Evolutionary conservation across 2,113 vertebrate species (phyloP).

Genomic region (Macrotus californicus): DNA sequence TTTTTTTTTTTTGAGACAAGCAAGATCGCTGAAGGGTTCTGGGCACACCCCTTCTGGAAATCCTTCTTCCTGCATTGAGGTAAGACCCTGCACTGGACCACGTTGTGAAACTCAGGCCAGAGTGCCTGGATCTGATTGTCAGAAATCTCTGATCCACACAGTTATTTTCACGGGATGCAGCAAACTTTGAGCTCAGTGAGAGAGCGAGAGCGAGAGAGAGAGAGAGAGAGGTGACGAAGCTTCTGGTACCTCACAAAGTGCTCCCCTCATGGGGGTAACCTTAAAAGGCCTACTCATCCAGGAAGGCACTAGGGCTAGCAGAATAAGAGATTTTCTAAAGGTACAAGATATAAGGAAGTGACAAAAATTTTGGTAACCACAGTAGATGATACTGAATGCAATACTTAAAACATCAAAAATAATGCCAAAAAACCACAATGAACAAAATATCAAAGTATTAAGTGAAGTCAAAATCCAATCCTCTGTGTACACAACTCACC

Average conservation of each 20-base stretch:
- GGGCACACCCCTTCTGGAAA: background rate
- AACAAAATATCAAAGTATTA: background rate
- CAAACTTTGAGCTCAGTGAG: background rate
- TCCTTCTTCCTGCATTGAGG: accelerated
- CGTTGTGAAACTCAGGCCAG: background rate
- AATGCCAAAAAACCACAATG: background rate
- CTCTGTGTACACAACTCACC: accelerated
- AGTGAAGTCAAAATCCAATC: background rate
- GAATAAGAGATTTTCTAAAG: background rate
- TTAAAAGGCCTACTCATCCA: background rate
- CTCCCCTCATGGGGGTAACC: background rate
- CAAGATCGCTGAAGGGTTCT: background rate
- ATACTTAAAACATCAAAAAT: background rate
- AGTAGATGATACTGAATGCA: background rate
- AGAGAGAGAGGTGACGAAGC: too few species aligned
- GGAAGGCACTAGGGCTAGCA: too few species aligned
- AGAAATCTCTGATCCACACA: too few species aligned
- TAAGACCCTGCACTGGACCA: too few species aligned
- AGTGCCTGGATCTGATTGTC: background rate
- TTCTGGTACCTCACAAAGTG: background rate
- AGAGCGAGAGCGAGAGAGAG: background rate
- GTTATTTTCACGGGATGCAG: background rate
- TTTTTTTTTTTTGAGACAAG: background rate
- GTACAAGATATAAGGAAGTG: background rate
- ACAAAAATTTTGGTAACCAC: background rate